Percentiles rank a stretch among this genome's conserved stretches.
These are phyloP conservation scores for Hippocampus barbouri DNA, from an alignment of 2,113 vertebrate genomes.

Conservation along the genomic window DNA sequence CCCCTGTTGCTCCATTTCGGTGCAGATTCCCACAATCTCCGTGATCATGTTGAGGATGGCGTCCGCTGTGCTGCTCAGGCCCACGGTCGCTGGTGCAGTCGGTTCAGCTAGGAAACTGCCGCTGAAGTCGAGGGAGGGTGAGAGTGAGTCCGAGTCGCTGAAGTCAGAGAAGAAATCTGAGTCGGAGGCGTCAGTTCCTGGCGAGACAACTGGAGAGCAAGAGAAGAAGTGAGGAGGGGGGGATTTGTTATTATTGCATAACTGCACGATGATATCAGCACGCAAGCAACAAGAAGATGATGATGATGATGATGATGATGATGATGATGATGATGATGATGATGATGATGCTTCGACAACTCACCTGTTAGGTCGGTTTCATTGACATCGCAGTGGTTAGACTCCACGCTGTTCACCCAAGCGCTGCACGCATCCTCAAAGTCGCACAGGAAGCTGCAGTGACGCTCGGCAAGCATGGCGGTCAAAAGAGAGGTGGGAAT, in stretches of 20 bases:
- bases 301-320: not conserved
- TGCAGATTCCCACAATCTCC: constrained; percentile 88
- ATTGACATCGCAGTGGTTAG: constrained; percentile 41
- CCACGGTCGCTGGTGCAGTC: constrained; percentile 54
- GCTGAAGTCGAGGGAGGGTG: constrained; percentile 81
- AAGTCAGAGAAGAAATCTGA: constrained; percentile 81
- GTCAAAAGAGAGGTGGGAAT: not conserved
- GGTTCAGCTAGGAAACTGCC: constrained; percentile 85
- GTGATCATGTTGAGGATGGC: constrained; percentile 94
- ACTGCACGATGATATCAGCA: not conserved
- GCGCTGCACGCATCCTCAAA: constrained; percentile 67
- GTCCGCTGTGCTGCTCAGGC: constrained; percentile 84
- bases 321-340: not conserved
- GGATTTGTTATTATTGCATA: constrained; percentile 4
- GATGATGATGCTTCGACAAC: constrained; percentile 1
- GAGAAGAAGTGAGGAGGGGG: constrained; percentile 10
- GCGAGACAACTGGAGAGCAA: constrained; percentile 71
- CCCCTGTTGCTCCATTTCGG: constrained; percentile 69
- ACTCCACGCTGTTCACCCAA: constrained; percentile 66
- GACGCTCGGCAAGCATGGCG: constrained; percentile 58
- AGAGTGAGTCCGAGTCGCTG: constrained; percentile 72
- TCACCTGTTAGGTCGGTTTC: constrained; percentile 63
- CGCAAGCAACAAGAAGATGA: not conserved
- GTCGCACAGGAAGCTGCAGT: constrained; percentile 67
- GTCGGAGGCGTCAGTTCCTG: constrained; percentile 73